Evolutionary conservation across 2,113 vertebrate genomes (phyloP).

Genomic region (Antechinus stuartii): DNA sequence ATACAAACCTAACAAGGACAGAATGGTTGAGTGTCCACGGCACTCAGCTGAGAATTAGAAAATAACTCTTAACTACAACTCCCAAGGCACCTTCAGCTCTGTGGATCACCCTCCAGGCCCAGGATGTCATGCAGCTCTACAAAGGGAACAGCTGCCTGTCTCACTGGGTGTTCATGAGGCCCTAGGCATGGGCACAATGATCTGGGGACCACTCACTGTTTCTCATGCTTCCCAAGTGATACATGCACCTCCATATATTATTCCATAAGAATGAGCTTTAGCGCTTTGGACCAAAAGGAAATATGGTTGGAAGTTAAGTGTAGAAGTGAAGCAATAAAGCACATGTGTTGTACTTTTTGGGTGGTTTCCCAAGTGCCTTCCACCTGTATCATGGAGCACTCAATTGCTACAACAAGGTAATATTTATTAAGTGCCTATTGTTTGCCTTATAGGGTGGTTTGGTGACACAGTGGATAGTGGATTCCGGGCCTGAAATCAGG

Average conservation of each 20-base stretch:
- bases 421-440: not conserved
- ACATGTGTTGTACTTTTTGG: not conserved
- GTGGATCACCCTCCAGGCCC: not conserved
- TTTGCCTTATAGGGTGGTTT: not conserved
- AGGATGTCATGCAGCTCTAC: not conserved
- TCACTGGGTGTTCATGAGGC: not conserved
- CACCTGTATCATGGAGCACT: not conserved
- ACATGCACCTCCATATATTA: not conserved
- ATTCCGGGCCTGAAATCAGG: too few relatives aligned
- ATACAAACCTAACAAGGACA: not conserved
- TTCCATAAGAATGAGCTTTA: not conserved
- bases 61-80: not conserved
- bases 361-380: not conserved
- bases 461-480: not conserved
- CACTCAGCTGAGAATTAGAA: not conserved
- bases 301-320: not conserved
- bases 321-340: not conserved
- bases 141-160: not conserved
- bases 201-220: not conserved
- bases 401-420: not conserved
- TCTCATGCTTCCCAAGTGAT: not conserved
- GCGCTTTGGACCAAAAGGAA: not conserved
- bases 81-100: not conserved
- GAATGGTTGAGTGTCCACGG: not conserved
- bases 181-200: not conserved